Evolutionary conservation across 2,797 vertebrate genomes (phyloP).

Genomic region (Urocyon cinereoargenteus): DNA sequence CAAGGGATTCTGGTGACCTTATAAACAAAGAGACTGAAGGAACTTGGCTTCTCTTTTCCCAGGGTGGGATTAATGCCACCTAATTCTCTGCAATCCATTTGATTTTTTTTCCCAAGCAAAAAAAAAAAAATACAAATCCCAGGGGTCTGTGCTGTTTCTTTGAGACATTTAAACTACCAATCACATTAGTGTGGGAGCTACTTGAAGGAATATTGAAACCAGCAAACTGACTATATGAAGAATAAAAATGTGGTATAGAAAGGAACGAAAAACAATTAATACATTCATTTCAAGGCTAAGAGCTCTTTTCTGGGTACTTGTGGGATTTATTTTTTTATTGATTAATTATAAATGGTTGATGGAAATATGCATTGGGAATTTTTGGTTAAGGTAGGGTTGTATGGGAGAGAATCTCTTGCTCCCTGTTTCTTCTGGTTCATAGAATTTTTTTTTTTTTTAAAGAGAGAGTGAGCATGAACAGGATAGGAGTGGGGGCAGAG

Average conservation of each 20-base stretch:
- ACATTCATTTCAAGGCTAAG: neutral
- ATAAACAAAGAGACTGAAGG: conserved; percentile 74
- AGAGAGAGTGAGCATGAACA: neutral
- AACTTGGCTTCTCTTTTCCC: conserved; percentile 58
- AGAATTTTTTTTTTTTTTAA: neutral
- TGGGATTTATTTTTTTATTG: neutral
- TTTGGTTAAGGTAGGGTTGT: neutral
- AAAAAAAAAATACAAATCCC: conserved; percentile 67
- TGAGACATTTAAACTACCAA: conserved; percentile 59
- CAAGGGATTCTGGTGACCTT: conserved; percentile 80
- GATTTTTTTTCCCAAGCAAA: conserved; percentile 66
- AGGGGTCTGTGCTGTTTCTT: conserved; percentile 74
- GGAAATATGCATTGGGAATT: neutral
- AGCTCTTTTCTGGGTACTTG: conserved; percentile 31
- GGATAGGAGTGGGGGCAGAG: neutral
- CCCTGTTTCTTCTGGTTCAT: neutral
- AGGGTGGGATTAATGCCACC: conserved; percentile 75
- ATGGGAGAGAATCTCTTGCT: neutral
- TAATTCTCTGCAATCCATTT: conserved; percentile 74
- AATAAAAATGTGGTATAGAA: neutral
- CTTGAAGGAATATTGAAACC: conserved; percentile 80
- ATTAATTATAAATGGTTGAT: neutral
- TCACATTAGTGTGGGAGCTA: conserved; percentile 59
- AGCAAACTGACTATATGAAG: conserved; percentile 61
- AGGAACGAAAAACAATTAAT: neutral